A percentile compares a stretch with the other conserved stretches of the same genome.
These are phyloP conservation scores for Lomographa bimaculata DNA, from an alignment of 2,888 invertebrate genomes.

Conservation along the genomic window DNA sequence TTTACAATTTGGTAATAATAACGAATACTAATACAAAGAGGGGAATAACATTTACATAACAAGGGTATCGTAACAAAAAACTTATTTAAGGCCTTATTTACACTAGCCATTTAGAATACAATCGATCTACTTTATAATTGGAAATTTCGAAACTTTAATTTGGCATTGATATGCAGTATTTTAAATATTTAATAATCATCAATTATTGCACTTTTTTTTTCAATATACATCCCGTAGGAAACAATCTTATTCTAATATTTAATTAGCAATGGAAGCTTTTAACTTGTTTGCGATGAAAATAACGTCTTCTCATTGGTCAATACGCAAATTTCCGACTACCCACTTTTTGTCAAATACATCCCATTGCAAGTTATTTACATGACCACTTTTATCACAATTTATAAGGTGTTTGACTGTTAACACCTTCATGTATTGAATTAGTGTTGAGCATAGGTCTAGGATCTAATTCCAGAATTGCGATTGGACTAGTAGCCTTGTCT, in stretches of 20 bases:
- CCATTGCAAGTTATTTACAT: neutral
- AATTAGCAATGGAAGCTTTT: constrained; percentile 54
- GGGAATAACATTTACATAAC: constrained; percentile 73
- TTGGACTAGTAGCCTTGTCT: no score
- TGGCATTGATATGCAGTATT: constrained; percentile 77
- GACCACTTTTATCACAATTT: neutral
- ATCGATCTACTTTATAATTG: constrained; percentile 44
- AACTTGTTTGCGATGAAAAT: constrained; percentile 43
- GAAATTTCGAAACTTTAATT: constrained; percentile 63
- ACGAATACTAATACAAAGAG: constrained; percentile 78
- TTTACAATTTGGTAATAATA: constrained; percentile 80
- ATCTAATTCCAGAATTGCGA: no score
- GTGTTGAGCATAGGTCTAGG: no score
- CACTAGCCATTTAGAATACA: constrained; percentile 42
- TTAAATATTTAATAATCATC: constrained; percentile 56
- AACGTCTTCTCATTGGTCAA: constrained; percentile 25
- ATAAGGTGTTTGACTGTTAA: neutral
- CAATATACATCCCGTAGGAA: constrained; percentile 52
- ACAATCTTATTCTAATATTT: constrained; percentile 46
- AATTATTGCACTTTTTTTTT: constrained; percentile 72
- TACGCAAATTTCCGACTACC: constrained; percentile 14
- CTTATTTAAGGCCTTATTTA: constrained; percentile 63
- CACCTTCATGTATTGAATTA: no score
- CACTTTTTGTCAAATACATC: neutral
- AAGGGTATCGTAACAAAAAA: constrained; percentile 64